Conservation (phyloP, 1,140 invertebrate genomes). For the Halesus radiatus region DNA sequence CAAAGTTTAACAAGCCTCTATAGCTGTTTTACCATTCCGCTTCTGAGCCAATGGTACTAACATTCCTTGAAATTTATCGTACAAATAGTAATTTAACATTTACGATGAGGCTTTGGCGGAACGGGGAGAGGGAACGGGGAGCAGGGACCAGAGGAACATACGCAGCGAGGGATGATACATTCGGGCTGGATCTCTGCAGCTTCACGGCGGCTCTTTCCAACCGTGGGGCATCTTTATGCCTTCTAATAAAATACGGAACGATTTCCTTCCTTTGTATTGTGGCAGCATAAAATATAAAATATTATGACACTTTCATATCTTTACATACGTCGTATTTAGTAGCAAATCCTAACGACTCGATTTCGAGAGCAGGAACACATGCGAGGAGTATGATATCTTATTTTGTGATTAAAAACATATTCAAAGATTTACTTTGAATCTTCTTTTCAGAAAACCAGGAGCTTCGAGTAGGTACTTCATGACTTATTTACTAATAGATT, state of each 20-base stretch:
- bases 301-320: slow-evolving; percentile 31
- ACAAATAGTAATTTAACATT: slow-evolving; percentile 49
- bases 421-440: too few species aligned
- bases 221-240: slow-evolving; percentile 32
- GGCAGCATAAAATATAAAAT: not conserved
- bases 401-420: not conserved
- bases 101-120: slow-evolving; percentile 43
- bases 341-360: slow-evolving; percentile 9
- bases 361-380: not conserved
- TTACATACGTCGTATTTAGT: slow-evolving; percentile 21
- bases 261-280: slow-evolving; percentile 32
- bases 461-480: too few species aligned
- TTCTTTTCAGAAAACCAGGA: too few species aligned
- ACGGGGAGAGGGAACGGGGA: not conserved
- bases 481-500: too few species aligned
- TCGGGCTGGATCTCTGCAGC: not conserved
- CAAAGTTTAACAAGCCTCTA: too few species aligned
- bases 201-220: not conserved
- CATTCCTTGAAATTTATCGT: slow-evolving; percentile 49
- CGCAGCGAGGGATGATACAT: slow-evolving; percentile 43
- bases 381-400: not conserved
- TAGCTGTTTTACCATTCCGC: too few species aligned
- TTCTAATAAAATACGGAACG: slow-evolving; percentile 39
- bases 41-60: slow-evolving; percentile 28
- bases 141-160: not conserved